Percentiles rank a stretch among this genome's conserved stretches.
These are phyloP conservation scores for Tokudaia tokunoshimensis DNA, from an alignment of 2,797 vertebrate genomes.

Conservation along the genomic window DNA sequence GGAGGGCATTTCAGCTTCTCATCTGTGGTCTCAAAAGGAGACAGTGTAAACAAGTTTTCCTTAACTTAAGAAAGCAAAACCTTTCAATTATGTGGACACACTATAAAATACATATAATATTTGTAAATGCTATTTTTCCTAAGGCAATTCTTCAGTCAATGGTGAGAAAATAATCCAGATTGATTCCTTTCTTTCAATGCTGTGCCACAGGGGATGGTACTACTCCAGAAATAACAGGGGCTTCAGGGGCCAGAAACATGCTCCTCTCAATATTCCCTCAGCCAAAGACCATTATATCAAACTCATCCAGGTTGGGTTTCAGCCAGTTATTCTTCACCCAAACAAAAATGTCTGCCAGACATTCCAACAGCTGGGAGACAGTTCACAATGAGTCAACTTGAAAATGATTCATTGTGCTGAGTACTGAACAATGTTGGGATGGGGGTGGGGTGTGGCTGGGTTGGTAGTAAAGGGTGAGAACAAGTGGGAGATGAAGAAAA, in stretches of 20 bases:
- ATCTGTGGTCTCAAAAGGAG: conserved; percentile 50
- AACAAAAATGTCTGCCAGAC: conserved; percentile 87
- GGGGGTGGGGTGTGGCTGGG: conserved; percentile 81
- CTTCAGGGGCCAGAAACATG: conserved; percentile 75
- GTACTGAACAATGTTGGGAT: conserved; percentile 82
- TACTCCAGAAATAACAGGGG: conserved; percentile 80
- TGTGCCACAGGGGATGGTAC: conserved; percentile 78
- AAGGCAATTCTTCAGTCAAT: conserved; percentile 78
- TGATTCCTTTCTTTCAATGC: conserved; percentile 80
- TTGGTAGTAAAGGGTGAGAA: conserved; percentile 80
- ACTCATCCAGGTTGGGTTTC: conserved; percentile 84
- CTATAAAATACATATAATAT: conserved; percentile 61
- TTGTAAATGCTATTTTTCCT: conserved; percentile 74
- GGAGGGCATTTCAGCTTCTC: conserved; percentile 29
- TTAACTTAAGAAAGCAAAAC: conserved; percentile 44
- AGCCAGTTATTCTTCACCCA: conserved; percentile 87
- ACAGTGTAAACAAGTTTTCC: conserved; percentile 51
- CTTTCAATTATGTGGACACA: conserved; percentile 35
- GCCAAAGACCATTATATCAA: conserved; percentile 84
- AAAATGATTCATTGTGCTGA: conserved; percentile 86
- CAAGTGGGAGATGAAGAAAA: conserved; percentile 82
- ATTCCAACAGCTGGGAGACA: conserved; percentile 87
- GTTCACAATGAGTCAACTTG: conserved; percentile 86
- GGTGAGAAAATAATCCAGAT: conserved; percentile 84
- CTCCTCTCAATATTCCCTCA: conserved; percentile 82